Conservation (phyloP, 2,888 invertebrate species). For the Diplolepis rosae region DNA sequence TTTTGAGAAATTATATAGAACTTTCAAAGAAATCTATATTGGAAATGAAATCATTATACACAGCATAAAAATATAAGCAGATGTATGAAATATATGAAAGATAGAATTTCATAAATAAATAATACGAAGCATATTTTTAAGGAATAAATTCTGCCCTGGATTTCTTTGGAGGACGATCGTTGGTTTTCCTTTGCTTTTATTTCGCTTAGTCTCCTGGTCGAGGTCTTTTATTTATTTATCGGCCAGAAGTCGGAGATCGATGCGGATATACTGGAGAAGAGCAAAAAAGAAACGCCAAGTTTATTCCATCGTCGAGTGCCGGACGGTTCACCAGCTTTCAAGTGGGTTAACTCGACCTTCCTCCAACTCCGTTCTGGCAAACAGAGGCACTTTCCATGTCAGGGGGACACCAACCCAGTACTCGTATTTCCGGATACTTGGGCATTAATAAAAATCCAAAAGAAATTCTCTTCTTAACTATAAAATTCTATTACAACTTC, state of each 20-base stretch:
- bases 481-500: neutral
- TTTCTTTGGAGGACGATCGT: neutral
- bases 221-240: conserved; percentile 43
- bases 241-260: conserved; percentile 28
- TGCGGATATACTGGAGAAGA: conserved; percentile 32
- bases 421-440: neutral
- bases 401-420: neutral
- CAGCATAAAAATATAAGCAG: no score
- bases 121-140: conserved; percentile 1
- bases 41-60: no score
- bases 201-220: neutral
- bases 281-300: conserved; percentile 37
- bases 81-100: no score
- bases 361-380: conserved; percentile 31
- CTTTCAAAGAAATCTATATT: no score
- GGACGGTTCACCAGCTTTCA: conserved; percentile 46
- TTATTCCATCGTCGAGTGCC: conserved; percentile 38
- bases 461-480: neutral
- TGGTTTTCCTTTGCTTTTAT: neutral
- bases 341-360: conserved; percentile 48
- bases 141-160: neutral
- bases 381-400: neutral
- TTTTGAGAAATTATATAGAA: no score
- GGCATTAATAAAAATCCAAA: neutral
- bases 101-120: conserved; percentile 32